Percentiles rank a stretch among this genome's conserved stretches.
Conservation (phyloP, 2,797 vertebrate genomes). For the Syngnathus rostellatus region DNA sequence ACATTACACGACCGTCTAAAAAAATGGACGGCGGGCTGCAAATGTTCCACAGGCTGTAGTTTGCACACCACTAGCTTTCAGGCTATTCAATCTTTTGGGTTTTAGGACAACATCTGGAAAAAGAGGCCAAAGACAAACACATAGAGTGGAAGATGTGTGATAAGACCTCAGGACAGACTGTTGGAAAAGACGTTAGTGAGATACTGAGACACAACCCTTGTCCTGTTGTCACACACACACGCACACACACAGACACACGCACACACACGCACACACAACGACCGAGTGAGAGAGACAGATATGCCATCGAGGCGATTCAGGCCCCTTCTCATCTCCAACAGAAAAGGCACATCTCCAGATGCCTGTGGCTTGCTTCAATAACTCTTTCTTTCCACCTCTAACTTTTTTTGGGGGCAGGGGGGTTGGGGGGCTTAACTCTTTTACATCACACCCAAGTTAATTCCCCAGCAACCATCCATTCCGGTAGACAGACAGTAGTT, state of each 20-base stretch:
- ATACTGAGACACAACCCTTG: slow-evolving; percentile 26
- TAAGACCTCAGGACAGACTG: slow-evolving; percentile 47
- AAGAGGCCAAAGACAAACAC: slow-evolving; percentile 36
- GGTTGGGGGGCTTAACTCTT: neutral
- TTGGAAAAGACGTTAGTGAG: slow-evolving; percentile 42
- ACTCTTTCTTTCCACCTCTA: slow-evolving; percentile 22
- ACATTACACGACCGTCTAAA: neutral
- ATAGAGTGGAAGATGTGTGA: slow-evolving; percentile 31
- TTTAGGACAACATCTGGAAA: slow-evolving; percentile 47
- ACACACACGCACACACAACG: slow-evolving; percentile 27
- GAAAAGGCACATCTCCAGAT: slow-evolving; percentile 55
- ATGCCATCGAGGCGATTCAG: slow-evolving; percentile 55
- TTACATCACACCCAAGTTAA: slow-evolving; percentile 11
- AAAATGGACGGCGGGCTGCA: neutral
- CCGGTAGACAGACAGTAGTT: slow-evolving; percentile 42
- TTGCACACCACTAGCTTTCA: slow-evolving; percentile 16
- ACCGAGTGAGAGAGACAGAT: slow-evolving; percentile 51
- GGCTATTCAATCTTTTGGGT: slow-evolving; percentile 20
- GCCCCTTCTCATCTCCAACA: slow-evolving; percentile 59
- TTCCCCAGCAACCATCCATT: slow-evolving; percentile 43
- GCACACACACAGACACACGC: slow-evolving; percentile 23
- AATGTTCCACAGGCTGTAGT: slow-evolving; percentile 2
- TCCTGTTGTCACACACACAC: slow-evolving; percentile 19
- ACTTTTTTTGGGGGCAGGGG: slow-evolving; percentile 4
- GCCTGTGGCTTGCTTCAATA: slow-evolving; percentile 40